Evolutionary conservation across 1,140 invertebrate genomes (phyloP).

Genomic region (Philaenus spumarius): DNA sequence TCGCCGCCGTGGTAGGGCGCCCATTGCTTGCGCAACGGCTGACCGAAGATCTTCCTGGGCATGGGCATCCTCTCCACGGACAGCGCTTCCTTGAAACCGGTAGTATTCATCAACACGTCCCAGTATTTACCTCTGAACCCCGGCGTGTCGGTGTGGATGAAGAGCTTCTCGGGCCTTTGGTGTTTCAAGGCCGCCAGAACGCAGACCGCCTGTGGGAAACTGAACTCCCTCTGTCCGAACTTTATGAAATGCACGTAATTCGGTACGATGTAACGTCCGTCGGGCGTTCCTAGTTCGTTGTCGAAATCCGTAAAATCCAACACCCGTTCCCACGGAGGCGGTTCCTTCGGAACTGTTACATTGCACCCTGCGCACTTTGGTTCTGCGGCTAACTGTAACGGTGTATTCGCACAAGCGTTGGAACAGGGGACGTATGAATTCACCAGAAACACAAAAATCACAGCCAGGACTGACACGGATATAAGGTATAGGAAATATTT

Average conservation of each 20-base stretch:
- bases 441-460: too few relatives aligned
- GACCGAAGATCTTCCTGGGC: slow-evolving; percentile 32
- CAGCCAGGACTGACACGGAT: too few relatives aligned
- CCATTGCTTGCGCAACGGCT: slow-evolving; percentile 21
- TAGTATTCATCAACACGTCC: slow-evolving; percentile 16
- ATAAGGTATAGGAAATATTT: too few relatives aligned
- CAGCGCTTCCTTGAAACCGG: slow-evolving; percentile 16
- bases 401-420: too few relatives aligned
- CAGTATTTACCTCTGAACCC: slow-evolving; percentile 25
- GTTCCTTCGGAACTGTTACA: too few relatives aligned
- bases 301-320: slow-evolving; percentile 26
- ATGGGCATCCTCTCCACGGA: slow-evolving; percentile 18
- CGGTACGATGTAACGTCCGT: slow-evolving; percentile 27
- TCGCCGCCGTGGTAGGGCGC: slow-evolving; percentile 24
- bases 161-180: slow-evolving; percentile 27
- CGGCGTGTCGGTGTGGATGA: slow-evolving; percentile 24
- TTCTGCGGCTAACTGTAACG: too few relatives aligned
- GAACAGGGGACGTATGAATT: too few relatives aligned
- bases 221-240: slow-evolving; percentile 12
- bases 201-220: slow-evolving; percentile 20
- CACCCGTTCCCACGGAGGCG: slow-evolving; percentile 1
- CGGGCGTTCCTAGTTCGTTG: slow-evolving; percentile 22
- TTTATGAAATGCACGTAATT: slow-evolving; percentile 27
- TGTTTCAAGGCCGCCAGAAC: slow-evolving; percentile 25
- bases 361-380: too few relatives aligned